phyloP scores from a whole-genome alignment of 2,113 vertebrate species.

The Antechinus flavipes region DNA sequence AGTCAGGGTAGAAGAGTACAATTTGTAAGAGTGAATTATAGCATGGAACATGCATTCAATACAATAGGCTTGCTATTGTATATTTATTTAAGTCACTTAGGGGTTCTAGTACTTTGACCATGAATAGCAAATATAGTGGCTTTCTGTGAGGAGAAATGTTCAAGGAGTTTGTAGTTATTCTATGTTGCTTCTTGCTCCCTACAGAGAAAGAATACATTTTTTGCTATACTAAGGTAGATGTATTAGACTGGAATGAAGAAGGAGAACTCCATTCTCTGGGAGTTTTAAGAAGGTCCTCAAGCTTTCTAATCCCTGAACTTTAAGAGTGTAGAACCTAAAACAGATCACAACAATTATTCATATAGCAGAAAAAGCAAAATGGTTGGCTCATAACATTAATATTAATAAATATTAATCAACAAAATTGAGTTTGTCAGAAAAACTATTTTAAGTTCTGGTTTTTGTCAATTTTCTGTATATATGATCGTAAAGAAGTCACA shows the following conservation, averaged over 20 bases:
- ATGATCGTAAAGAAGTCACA: background rate
- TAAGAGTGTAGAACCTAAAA: background rate
- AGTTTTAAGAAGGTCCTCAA: background rate
- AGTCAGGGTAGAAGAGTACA: conserved; percentile 28
- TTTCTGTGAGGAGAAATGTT: conserved; percentile 41
- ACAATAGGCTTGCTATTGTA: conserved; percentile 32
- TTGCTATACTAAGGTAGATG: background rate
- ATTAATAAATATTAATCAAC: background rate
- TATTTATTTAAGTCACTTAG: conserved; percentile 58
- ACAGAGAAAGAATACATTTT: background rate
- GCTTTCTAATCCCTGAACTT: background rate
- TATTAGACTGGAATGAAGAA: conserved; percentile 10
- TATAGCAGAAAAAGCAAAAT: background rate
- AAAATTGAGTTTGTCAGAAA: background rate
- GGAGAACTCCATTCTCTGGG: background rate
- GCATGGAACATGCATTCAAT: conserved; percentile 46
- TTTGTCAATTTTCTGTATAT: background rate
- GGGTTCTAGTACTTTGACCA: conserved; percentile 61
- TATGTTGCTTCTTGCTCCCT: background rate
- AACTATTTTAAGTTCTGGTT: background rate
- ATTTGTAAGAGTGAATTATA: conserved; percentile 64
- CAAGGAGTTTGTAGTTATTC: conserved; percentile 19
- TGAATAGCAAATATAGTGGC: conserved; percentile 39
- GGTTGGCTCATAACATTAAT: background rate
- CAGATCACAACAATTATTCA: background rate